These are phyloP conservation scores for Poeciliopsis presidionis DNA, from an alignment of 2,797 vertebrate genomes.

Conservation along the genomic window DNA sequence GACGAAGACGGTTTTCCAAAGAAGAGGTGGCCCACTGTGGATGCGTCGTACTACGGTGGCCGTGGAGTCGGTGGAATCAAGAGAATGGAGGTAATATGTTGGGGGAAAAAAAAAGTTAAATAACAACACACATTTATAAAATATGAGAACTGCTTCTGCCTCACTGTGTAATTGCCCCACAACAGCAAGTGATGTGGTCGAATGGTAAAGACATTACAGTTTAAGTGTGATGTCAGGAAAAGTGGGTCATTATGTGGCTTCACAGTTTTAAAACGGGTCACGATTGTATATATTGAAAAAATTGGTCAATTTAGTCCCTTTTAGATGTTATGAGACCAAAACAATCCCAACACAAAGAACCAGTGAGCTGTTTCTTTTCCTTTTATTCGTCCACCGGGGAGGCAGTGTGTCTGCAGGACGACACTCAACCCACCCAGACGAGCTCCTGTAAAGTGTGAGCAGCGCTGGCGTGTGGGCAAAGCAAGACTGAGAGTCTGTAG, in stretches of 20 bases:
- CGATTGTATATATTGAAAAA: neutral
- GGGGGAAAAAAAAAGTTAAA: neutral
- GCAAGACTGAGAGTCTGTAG: neutral
- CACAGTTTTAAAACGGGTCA: neutral
- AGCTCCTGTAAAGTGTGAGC: neutral
- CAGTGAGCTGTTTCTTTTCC: neutral
- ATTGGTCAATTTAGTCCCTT: neutral
- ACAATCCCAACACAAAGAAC: neutral
- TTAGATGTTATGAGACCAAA: neutral
- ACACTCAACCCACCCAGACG: neutral
- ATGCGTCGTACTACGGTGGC: conserved; percentile 97
- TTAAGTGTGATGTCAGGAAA: neutral
- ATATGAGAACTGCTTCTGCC: neutral
- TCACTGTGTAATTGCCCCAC: neutral
- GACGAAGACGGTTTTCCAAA: conserved; percentile 93
- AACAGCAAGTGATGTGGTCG: neutral
- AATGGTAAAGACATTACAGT: neutral
- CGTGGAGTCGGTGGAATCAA: conserved; percentile 97
- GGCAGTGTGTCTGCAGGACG: neutral
- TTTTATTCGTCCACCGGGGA: neutral
- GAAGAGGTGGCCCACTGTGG: conserved; percentile 97
- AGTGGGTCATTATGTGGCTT: neutral
- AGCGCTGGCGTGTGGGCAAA: neutral
- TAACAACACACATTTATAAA: neutral
- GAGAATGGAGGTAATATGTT: conserved; percentile 90